A percentile compares a stretch with the other conserved stretches of the same genome.
These are phyloP conservation scores for Astropecten irregularis DNA, from an alignment of 53 echinoderm and acorn worm genomes.

Conservation along the genomic window DNA sequence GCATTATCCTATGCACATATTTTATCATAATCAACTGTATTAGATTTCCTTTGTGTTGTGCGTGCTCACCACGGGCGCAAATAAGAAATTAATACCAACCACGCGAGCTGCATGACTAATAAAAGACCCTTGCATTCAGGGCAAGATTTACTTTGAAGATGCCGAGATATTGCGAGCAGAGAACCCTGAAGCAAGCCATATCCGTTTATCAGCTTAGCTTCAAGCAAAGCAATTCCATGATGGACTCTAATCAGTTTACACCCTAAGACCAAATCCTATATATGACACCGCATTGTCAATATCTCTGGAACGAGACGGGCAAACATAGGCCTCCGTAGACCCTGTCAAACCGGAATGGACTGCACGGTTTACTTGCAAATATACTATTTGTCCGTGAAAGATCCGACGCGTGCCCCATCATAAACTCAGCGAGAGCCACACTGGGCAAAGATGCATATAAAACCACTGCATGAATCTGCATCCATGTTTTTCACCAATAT, in stretches of 20 bases:
- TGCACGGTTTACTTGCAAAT: too few species aligned
- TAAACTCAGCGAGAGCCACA: too few species aligned
- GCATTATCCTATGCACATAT: constrained; percentile 42
- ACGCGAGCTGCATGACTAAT: constrained; percentile 26
- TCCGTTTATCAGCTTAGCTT: constrained; percentile 58
- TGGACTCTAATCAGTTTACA: constrained; percentile 43
- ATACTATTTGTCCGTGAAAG: too few species aligned
- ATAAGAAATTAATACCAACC: constrained; percentile 39
- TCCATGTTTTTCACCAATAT: neutral
- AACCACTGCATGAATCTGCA: neutral
- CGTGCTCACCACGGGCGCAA: constrained; percentile 10
- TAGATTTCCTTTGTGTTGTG: constrained; percentile 15
- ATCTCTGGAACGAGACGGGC: neutral
- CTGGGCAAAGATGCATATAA: too few species aligned
- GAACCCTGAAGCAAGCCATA: constrained; percentile 16
- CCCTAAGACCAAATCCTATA: neutral
- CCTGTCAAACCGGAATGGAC: too few species aligned
- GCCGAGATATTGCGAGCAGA: constrained; percentile 16
- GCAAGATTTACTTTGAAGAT: constrained; percentile 30
- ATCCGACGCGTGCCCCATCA: too few species aligned
- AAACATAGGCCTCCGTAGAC: too few species aligned
- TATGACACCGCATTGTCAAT: constrained; percentile 21
- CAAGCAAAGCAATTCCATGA: constrained; percentile 32
- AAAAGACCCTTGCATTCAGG: neutral
- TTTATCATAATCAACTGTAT: constrained; percentile 37